Evolutionary conservation across 2,888 invertebrate species (phyloP).

Genomic region (Nymphalis urticae): DNA sequence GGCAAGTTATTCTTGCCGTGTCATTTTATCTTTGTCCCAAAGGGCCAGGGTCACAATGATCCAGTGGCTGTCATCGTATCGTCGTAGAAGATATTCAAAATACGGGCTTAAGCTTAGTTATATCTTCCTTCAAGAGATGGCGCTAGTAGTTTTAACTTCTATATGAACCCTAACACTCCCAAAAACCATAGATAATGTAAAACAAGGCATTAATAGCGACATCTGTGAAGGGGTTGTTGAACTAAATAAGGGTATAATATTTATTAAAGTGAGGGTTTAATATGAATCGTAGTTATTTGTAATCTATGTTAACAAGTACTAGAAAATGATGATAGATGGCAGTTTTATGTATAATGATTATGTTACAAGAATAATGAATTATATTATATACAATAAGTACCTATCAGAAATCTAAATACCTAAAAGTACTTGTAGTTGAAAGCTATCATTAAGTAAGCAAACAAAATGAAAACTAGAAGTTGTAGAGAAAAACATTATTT

Average conservation of each 20-base stretch:
- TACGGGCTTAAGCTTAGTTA: neutral
- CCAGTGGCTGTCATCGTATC: no score
- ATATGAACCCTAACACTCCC: neutral
- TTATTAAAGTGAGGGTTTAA: neutral
- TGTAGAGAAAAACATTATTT: no score
- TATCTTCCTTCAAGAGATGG: neutral
- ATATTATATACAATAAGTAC: no score
- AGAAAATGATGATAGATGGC: constrained; percentile 7
- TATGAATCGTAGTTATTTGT: neutral
- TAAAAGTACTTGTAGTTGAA: no score
- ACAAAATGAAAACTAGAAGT: no score
- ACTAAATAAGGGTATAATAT: neutral
- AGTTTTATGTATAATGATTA: neutral
- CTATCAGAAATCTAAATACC: no score
- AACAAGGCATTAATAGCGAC: constrained; percentile 36
- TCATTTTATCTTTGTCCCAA: no score
- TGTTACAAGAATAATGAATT: no score
- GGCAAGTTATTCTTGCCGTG: no score
- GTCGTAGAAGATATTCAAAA: no score
- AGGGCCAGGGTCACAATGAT: no score
- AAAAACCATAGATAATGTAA: neutral
- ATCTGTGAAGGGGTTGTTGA: constrained; percentile 45
- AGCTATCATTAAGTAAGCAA: no score
- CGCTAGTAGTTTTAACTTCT: neutral
- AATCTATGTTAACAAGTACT: neutral